Evolutionary conservation across 2,888 invertebrate species (phyloP).

Genomic region (Tetrapedia diversipes): DNA sequence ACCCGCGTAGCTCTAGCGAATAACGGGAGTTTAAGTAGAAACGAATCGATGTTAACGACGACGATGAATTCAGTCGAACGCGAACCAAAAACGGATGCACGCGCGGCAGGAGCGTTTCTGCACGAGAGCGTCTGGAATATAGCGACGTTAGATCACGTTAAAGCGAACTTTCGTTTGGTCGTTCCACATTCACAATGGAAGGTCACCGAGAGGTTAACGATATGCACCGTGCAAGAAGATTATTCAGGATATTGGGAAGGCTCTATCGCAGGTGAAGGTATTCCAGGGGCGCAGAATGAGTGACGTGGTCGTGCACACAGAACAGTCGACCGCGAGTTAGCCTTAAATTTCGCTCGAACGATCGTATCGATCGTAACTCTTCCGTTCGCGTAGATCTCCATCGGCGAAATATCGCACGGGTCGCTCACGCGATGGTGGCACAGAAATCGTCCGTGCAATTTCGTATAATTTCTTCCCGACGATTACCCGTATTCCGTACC

Average conservation of each 20-base stretch:
- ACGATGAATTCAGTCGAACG: neutral
- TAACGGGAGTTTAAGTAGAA: neutral
- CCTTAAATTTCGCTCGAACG: constrained; percentile 26
- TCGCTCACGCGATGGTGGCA: constrained; percentile 30
- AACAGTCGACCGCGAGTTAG: constrained; percentile 1
- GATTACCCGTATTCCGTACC: constrained; percentile 44
- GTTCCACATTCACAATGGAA: constrained; percentile 36
- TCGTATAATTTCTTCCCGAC: constrained; percentile 43
- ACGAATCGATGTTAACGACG: constrained; percentile 26
- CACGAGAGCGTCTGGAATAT: constrained; percentile 25
- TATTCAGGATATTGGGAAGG: constrained; percentile 32
- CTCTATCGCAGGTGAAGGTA: constrained; percentile 5
- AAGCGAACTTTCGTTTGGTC: constrained; percentile 38
- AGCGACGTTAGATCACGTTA: constrained; percentile 5
- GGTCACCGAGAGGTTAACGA: constrained; percentile 33
- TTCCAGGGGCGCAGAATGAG: constrained; percentile 8
- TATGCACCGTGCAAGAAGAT: constrained; percentile 27
- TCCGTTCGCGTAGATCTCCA: constrained; percentile 45
- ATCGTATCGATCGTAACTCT: constrained; percentile 52
- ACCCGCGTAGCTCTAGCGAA: no score
- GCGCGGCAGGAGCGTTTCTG: neutral
- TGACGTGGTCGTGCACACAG: neutral
- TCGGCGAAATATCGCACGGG: constrained; percentile 38
- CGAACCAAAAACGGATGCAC: constrained; percentile 16
- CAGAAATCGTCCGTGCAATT: constrained; percentile 37